Evolutionary conservation across 2,797 vertebrate species (phyloP).

Genomic region (Benthosema pterotum): DNA sequence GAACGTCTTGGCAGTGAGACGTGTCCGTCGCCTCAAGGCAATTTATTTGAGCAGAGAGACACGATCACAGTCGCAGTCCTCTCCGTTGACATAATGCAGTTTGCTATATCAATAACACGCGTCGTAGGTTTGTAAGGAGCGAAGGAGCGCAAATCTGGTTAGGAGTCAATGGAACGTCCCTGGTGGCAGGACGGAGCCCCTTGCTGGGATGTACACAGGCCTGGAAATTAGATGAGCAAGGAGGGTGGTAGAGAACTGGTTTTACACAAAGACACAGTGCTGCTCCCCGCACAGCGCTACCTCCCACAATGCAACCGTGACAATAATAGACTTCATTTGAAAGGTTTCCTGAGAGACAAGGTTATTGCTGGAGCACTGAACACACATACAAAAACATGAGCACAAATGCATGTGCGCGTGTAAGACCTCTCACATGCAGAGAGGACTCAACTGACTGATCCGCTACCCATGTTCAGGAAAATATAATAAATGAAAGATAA

Average conservation of each 20-base stretch:
- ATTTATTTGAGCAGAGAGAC: conserved; percentile 50
- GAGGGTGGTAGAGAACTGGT: conserved; percentile 43
- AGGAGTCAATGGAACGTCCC: conserved; percentile 45
- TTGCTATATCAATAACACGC: conserved; percentile 51
- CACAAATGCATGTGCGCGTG: too few relatives aligned
- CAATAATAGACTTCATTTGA: conserved; percentile 69
- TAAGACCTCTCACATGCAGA: too few relatives aligned
- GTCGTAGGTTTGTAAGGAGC: conserved; percentile 44
- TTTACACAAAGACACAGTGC: conserved; percentile 29
- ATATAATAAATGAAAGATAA: too few relatives aligned
- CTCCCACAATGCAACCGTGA: conserved; percentile 45
- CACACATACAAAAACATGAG: too few relatives aligned
- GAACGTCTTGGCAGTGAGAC: conserved; percentile 32
- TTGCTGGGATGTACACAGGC: conserved; percentile 40
- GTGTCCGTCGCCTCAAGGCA: conserved; percentile 31
- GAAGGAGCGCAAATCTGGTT: conserved; percentile 52
- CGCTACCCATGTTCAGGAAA: too few relatives aligned
- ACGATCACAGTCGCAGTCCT: conserved; percentile 25
- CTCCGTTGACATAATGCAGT: conserved; percentile 55
- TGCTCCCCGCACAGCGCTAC: conserved; percentile 27
- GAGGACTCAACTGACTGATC: too few relatives aligned
- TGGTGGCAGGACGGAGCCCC: conserved; percentile 33
- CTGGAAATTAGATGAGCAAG: conserved; percentile 46
- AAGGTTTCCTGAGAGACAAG: conserved; percentile 47
- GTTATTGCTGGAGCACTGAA: conserved; percentile 30